Conservation (phyloP, 2,888 invertebrate genomes). For the Acleris sparsana region DNA sequence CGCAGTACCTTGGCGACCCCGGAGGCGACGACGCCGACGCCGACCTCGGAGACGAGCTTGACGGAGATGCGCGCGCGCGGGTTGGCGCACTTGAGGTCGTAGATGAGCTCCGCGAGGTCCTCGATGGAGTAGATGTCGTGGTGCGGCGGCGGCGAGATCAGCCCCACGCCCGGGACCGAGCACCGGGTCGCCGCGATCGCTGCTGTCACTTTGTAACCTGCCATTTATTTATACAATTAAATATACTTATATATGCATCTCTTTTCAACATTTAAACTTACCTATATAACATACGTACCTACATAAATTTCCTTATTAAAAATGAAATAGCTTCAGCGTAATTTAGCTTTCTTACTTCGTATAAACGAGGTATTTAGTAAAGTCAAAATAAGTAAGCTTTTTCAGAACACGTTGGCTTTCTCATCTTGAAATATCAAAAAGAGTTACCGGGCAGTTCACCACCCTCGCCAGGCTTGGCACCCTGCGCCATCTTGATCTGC, state of each 20-base stretch:
- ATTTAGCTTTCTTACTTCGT: too few relatives aligned
- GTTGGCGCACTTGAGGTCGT: slow-evolving; percentile 98
- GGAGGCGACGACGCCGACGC: slow-evolving; percentile 99
- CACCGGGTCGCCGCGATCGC: slow-evolving; percentile 98
- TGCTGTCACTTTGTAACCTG: slow-evolving; percentile 92
- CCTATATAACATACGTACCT: too few relatives aligned
- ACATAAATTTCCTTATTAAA: too few relatives aligned
- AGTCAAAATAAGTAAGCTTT: too few relatives aligned
- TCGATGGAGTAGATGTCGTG: slow-evolving; percentile 99
- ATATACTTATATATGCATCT: too few relatives aligned
- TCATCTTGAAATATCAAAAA: too few relatives aligned
- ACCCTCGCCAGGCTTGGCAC: slow-evolving; percentile 99
- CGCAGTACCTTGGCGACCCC: slow-evolving; percentile 95
- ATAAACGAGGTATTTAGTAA: too few relatives aligned
- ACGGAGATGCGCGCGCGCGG: slow-evolving; percentile 97
- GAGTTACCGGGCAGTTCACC: slow-evolving; percentile 93
- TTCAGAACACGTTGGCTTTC: too few relatives aligned
- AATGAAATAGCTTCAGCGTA: too few relatives aligned
- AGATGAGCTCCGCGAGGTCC: slow-evolving; percentile 98
- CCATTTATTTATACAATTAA: neutral
- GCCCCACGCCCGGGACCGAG: slow-evolving; percentile 97
- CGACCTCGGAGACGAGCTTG: slow-evolving; percentile 98
- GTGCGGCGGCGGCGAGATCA: slow-evolving; percentile 99
- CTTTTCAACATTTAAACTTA: too few relatives aligned
- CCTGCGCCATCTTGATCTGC: slow-evolving; percentile 99